Evolutionary conservation across 2,888 invertebrate species (phyloP).

Genomic region (Epirrhoe alternata): DNA sequence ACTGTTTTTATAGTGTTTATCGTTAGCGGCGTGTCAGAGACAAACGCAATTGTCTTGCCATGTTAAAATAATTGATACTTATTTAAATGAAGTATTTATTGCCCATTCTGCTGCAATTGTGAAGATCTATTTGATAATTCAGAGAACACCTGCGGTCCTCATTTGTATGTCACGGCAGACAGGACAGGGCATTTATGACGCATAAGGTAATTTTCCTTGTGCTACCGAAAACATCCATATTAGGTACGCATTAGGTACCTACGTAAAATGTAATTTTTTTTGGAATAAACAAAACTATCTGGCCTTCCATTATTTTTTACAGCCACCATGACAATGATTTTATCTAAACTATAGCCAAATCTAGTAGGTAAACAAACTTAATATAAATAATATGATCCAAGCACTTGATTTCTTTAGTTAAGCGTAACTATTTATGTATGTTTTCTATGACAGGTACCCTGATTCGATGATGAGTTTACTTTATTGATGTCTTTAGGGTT

Average conservation of each 20-base stretch:
- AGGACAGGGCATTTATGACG: conserved; percentile 33
- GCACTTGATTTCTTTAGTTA: too few species aligned
- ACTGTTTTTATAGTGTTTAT: neutral
- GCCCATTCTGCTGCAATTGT: conserved; percentile 10
- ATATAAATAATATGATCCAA: neutral
- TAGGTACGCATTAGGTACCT: neutral
- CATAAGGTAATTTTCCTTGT: conserved; percentile 51
- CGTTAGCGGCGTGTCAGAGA: neutral
- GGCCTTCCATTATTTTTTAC: conserved; percentile 8
- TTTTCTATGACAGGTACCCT: too few species aligned
- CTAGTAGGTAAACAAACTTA: neutral
- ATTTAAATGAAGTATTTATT: conserved; percentile 13
- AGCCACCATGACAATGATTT: conserved; percentile 12
- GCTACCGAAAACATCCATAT: conserved; percentile 32
- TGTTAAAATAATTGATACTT: neutral
- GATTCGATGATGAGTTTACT: too few species aligned
- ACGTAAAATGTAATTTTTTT: neutral
- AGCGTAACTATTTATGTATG: too few species aligned
- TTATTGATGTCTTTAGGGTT: too few species aligned
- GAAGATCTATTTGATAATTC: conserved; percentile 22
- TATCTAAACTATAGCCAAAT: neutral
- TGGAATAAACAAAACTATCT: neutral
- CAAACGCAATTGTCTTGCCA: conserved; percentile 1
- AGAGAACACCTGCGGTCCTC: conserved; percentile 24
- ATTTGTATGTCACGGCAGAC: conserved; percentile 35